A percentile compares a stretch with the other conserved stretches of the same genome.
These are phyloP conservation scores for Craniophora ligustri DNA, from an alignment of 2,888 invertebrate genomes.

Conservation along the genomic window DNA sequence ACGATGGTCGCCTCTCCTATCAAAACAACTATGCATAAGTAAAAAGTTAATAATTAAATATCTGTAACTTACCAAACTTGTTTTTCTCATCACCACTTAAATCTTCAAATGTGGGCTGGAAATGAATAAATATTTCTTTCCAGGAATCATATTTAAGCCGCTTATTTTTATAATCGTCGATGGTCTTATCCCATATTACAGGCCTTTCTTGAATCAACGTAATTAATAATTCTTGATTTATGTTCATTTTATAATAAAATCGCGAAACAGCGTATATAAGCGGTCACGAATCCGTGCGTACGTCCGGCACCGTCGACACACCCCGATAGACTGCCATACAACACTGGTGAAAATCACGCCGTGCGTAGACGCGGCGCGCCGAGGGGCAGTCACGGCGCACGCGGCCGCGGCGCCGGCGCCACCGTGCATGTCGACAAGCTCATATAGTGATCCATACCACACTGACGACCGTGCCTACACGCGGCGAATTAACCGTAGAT, in stretches of 20 bases:
- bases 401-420: conserved; percentile 41
- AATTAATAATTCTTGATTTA: no score
- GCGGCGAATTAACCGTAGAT: conserved; percentile 46
- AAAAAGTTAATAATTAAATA: no score
- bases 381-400: conserved; percentile 35
- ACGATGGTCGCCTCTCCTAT: conserved; percentile 49
- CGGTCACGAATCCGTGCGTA: conserved; percentile 34
- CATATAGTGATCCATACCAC: conserved; percentile 41
- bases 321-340: conserved; percentile 46
- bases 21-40: conserved; percentile 48
- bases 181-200: conserved; percentile 43
- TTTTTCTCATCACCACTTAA: conserved; percentile 49
- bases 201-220: conserved; percentile 43
- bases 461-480: conserved; percentile 49
- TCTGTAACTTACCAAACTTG: conserved; percentile 48
- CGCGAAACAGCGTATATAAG: conserved; percentile 35
- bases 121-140: conserved; percentile 44
- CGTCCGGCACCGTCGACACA: conserved; percentile 48
- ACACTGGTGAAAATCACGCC: conserved; percentile 38
- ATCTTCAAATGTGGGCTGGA: conserved; percentile 33
- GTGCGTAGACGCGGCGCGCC: conserved; percentile 37
- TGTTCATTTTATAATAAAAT: conserved; percentile 46
- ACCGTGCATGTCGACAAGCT: conserved; percentile 43
- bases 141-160: conserved; percentile 48
- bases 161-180: conserved; percentile 49